Base-by-base conservation (phyloP, 2,888 invertebrate species). In the Notodonta ziczac region DNA sequence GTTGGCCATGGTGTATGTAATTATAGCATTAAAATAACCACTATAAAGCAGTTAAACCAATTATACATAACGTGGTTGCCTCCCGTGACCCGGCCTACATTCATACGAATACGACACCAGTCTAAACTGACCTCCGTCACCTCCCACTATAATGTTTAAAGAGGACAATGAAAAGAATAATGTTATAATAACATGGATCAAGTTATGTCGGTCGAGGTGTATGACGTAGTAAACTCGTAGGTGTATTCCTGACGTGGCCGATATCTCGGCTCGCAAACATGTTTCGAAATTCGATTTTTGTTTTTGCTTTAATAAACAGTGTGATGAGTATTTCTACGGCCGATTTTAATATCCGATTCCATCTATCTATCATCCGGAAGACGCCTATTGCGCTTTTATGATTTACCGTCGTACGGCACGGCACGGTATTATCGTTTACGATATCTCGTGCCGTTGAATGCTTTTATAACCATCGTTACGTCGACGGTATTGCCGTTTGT, bases 21-120 rank as follows among this genome's bases (percentile, higher is more conserved):
- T 51, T 60, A 56, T 44, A 56, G 40, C 57, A 57, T 46, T 60
- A 62, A 59, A 67, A 59, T 40, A 64, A 66, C 66, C 64, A 65
- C 54, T 56, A 56, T 71, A 68, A 65, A 58, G 67, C 63, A 64
- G 65, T 70, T 75, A 71, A 73, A 74, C 74, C 80, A 80, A 81
- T 80, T 76, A 80, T 75, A 74, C 60, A 74, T 65, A 65, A 58
- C 63, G 58, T 67, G 69, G 58, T 59, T 73, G 74, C 69, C 76
- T 74, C 72, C 66, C 52, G 63, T 80, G 83, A 82, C 83, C 81
- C 73, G 81, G 75, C 81, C 82, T 59, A 83, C 70, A 77, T 83
- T 73, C 67, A 63, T 55, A 40, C 39, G 40, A 24, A 32, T 57
- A 66, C 55, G 44, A 53, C 54, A 72, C 83, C 75, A 74, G 24